Evolutionary conservation across 2,797 vertebrate species (phyloP), one percentile per base, ranked within the genome.

Genomic region (Scomberomorus guttatus): DNA sequence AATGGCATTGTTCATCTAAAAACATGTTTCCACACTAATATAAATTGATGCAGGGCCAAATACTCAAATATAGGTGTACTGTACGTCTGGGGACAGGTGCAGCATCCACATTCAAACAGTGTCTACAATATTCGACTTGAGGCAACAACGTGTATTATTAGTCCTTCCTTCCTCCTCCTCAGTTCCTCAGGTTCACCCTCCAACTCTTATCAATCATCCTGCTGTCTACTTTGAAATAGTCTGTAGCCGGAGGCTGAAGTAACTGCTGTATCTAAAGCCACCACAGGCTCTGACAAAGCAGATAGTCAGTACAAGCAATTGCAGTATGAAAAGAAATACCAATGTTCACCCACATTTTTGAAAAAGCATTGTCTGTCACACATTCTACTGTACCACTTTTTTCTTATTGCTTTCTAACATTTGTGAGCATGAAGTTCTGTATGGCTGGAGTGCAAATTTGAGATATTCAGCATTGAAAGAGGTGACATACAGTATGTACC

Each of bases 201-300:
- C 44, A 80, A 67, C 56, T 77, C 56, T 67, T 88, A 72, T 71
- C 87, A 88, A 75, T 86, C 86, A 89, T 77, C 22, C 75, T 54
- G 55, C 65, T 50, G 32, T 85, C 34, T 75, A 63, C 72, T 76
- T 76, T 86, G 68, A 85, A 81, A 82, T 4, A 50, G 68, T 78
- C 32, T 81, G 2, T 25, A 69, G 86, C 72, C 80, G n/a, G 27
- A 82, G 78, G 87, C 80, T 57, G 55, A 64, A 66, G 57, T 75
- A 78, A 63, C 54, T 22, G 39, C 10, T 65, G 60, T 51, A 62
- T 75, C 60, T 79, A 32, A 62, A 78, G 69, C 70, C 74, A 81
- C 62, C 52, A 42, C 59, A 74, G 52, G 51, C 51, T 60, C 66
- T 62, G 62, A 73, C 71, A 75, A 83, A 79, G 70, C 56, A 77